phyloP scores from a whole-genome alignment of 37 sponge, comb jelly and placozoan genomes.

The Beroe ovata region DNA sequence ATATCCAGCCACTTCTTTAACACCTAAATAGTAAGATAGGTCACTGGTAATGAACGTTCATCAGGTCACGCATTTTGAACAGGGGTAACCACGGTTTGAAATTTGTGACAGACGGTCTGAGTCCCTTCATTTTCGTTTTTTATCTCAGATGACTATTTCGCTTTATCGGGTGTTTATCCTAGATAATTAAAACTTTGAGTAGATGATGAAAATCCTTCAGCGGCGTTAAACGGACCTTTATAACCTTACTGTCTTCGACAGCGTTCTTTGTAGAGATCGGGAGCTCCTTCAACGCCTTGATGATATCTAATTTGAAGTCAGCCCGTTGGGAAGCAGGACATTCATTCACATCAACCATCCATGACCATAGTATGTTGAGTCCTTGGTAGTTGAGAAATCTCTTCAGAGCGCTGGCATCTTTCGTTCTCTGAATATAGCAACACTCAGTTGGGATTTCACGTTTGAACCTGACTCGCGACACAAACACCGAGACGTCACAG shows the following conservation, averaged over 20 bases:
- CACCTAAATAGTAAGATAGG: slow-evolving; percentile 68
- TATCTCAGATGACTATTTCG: too few relatives aligned
- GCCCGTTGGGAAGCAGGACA: slow-evolving; percentile 9
- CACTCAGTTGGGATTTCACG: neutral
- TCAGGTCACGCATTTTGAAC: too few relatives aligned
- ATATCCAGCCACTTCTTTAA: slow-evolving; percentile 78
- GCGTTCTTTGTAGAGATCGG: slow-evolving; percentile 83
- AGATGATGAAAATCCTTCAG: neutral
- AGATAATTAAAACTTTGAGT: neutral
- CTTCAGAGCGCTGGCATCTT: slow-evolving; percentile 74
- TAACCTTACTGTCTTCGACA: slow-evolving; percentile 76
- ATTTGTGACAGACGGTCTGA: too few relatives aligned
- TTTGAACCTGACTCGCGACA: too few relatives aligned
- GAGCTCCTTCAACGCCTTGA: slow-evolving; percentile 76
- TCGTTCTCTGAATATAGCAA: slow-evolving; percentile 75
- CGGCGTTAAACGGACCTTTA: slow-evolving; percentile 23
- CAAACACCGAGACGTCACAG: too few relatives aligned
- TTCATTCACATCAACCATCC: slow-evolving; percentile 91
- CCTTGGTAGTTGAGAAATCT: slow-evolving; percentile 86
- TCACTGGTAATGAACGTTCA: neutral
- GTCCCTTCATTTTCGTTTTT: too few relatives aligned
- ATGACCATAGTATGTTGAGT: slow-evolving; percentile 82
- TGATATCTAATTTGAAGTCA: slow-evolving; percentile 70
- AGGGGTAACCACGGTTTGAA: too few relatives aligned
- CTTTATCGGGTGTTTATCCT: too few relatives aligned